Conservation (phyloP, 1,140 invertebrate species). For the Pseudobourletiella spinata region DNA sequence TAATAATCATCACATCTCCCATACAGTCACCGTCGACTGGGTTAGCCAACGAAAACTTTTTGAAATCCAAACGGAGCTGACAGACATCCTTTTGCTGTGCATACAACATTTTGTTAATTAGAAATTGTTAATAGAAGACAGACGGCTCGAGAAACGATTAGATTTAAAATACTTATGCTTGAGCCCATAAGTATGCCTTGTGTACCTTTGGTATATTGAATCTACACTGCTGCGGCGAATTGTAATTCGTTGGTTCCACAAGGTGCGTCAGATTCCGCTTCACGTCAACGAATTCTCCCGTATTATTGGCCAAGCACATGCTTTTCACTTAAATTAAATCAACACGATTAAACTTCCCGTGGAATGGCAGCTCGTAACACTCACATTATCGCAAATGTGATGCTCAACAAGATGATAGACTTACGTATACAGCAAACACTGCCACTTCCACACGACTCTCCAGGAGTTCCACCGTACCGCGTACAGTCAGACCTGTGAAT, state of each 20-base stretch:
- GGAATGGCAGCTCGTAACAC: not conserved
- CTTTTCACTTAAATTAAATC: not conserved
- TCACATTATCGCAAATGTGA: too few relatives aligned
- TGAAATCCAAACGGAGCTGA: constrained; percentile 1
- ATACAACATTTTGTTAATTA: not conserved
- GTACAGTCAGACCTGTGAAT: not conserved
- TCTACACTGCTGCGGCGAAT: not conserved
- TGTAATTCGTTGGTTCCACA: not conserved
- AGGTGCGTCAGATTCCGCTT: not conserved
- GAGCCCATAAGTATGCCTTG: too few relatives aligned
- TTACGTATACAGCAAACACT: not conserved
- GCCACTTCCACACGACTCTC: not conserved
- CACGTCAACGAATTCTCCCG: not conserved
- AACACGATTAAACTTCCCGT: not conserved
- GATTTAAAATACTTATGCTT: not conserved
- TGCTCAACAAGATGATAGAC: not conserved
- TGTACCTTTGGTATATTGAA: not conserved
- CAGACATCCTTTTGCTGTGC: constrained; percentile 3
- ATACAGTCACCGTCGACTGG: not conserved
- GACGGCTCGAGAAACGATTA: not conserved
- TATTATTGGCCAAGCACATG: not conserved
- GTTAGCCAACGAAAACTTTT: not conserved
- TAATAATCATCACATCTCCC: not conserved
- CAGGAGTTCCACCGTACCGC: not conserved
- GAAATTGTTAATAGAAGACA: not conserved